Base-by-base conservation (phyloP, 2,113 vertebrate species). In the Peromyscus leucopus region DNA sequence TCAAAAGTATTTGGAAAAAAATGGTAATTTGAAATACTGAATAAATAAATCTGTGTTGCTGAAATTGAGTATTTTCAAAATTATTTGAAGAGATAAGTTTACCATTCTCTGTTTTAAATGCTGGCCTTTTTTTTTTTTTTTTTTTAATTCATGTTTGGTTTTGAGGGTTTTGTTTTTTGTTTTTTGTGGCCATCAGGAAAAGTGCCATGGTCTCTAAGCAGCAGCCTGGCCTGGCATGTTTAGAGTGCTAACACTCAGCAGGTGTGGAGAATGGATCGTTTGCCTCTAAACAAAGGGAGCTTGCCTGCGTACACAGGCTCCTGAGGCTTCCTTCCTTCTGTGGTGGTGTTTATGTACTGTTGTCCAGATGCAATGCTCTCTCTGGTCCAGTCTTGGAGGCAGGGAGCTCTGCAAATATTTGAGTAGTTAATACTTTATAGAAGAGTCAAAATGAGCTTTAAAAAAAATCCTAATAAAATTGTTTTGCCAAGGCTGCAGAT, bases 41-140 rank as follows among this genome's bases (percentile, higher is more conserved):
- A 96, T 96, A 97, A 97, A 98, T 98, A 98, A 98, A 97, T 97
- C 96, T 98, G 98, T 98, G 97, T 98, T 98, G 97, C 97, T 98
- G 82, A 97, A 71, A 95, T 93, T 84, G 39, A 93, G 67, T 96
- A 97, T 94, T 93, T 92, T 92, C 93, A 92, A 97, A 98, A 92
- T 97, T 95, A 96, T 74, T 48, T 97, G 2, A 71, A 93, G 94
- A 87, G 97, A 93, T 33, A 90, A 42, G 80, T 61, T 97, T 84
- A 61, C 46, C 80, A 21, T 46, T 96, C 1, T 96, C 7, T 91
- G 57, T 88, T 97, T 96, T 93, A 93, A 90, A 95, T 93, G 78
- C 76, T 95, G 91, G 48, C 24, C 67, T 85, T 86, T 22, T 69
- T 67, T 28, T 57, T 22, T 55, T 91, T 21, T 51, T 51, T 51